Conservation (phyloP, 1,140 invertebrate species). For the Aphelenchoides fujianensis region DNA sequence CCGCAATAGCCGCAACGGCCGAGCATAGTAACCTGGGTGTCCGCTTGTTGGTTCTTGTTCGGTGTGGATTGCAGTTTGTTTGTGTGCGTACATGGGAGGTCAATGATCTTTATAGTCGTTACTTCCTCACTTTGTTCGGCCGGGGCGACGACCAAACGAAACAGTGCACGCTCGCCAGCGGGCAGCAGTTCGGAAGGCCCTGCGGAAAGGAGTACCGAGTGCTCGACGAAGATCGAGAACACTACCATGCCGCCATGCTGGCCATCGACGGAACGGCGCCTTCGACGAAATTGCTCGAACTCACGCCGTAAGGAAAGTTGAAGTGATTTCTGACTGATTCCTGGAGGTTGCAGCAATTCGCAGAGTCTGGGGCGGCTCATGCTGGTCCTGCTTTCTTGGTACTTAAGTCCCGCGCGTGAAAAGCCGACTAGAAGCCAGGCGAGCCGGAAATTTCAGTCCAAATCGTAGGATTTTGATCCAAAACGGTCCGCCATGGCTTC, state of each 20-base stretch:
- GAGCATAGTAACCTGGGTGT: slow-evolving; percentile 31
- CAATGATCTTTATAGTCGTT: no score
- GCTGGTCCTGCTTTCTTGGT: no score
- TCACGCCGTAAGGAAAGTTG: no score
- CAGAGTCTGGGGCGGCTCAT: slow-evolving; percentile 57
- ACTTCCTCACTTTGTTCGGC: no score
- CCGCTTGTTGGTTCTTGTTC: no score
- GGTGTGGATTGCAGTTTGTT: no score
- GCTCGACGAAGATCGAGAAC: slow-evolving; percentile 33
- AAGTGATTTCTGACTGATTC: no score
- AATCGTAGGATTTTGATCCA: slow-evolving; percentile 38
- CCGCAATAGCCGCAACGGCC: slow-evolving; percentile 34
- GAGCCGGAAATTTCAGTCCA: no score
- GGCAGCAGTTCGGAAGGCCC: slow-evolving; percentile 34
- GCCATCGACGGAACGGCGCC: slow-evolving; percentile 61
- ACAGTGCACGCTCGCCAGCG: slow-evolving; percentile 36
- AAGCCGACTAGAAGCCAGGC: no score
- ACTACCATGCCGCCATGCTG: slow-evolving; percentile 62
- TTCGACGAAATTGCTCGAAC: slow-evolving; percentile 53
- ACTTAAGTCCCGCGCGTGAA: no score
- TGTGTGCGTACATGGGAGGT: slow-evolving; percentile 13
- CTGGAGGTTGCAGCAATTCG: no score
- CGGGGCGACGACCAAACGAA: slow-evolving; percentile 44
- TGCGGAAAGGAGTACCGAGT: slow-evolving; percentile 47
- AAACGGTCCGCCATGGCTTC: no score